Evolutionary conservation across 2,888 invertebrate species (phyloP).

Genomic region (Mayetiola destructor): DNA sequence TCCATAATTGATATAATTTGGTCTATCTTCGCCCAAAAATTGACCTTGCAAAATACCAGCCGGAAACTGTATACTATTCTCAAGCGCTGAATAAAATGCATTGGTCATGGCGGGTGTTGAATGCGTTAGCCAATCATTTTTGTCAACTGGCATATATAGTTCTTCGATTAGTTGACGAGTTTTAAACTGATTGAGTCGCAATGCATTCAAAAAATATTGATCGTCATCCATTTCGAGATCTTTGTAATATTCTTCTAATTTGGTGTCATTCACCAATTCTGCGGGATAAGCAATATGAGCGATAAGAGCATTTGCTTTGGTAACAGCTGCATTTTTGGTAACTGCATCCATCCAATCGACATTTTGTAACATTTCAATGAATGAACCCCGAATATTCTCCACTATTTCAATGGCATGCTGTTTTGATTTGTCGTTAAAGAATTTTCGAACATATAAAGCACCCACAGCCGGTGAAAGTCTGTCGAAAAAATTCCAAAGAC

Average conservation of each 20-base stretch:
- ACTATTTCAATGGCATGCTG: conserved; percentile 51
- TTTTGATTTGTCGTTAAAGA: conserved; percentile 50
- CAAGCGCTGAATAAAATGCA: conserved; percentile 15
- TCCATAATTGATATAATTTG: conserved; percentile 83
- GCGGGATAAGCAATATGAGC: conserved; percentile 60
- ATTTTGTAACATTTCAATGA: conserved; percentile 45
- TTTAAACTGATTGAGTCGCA: conserved; percentile 1
- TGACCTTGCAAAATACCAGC: conserved; percentile 86
- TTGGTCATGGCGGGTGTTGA: conserved; percentile 14
- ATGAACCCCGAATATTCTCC: conserved; percentile 46
- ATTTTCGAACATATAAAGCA: conserved; percentile 38
- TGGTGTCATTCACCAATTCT: conserved; percentile 45
- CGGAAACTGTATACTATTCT: conserved; percentile 43
- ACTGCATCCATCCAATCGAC: conserved; percentile 62
- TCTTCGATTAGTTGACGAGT: background rate
- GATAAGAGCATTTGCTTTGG: conserved; percentile 48
- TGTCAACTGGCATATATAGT: conserved; percentile 6
- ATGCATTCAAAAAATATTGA: background rate
- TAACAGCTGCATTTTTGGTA: conserved; percentile 44
- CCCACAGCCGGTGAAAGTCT: conserved; percentile 4
- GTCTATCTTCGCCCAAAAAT: conserved; percentile 77
- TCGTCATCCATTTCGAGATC: background rate
- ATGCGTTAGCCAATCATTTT: conserved; percentile 15
- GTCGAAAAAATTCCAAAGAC: background rate
- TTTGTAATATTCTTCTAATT: background rate